Evolutionary conservation across 1,140 invertebrate genomes (phyloP), one percentile per base, ranked within the genome.

Genomic region (Sycophaga agraensis): DNA sequence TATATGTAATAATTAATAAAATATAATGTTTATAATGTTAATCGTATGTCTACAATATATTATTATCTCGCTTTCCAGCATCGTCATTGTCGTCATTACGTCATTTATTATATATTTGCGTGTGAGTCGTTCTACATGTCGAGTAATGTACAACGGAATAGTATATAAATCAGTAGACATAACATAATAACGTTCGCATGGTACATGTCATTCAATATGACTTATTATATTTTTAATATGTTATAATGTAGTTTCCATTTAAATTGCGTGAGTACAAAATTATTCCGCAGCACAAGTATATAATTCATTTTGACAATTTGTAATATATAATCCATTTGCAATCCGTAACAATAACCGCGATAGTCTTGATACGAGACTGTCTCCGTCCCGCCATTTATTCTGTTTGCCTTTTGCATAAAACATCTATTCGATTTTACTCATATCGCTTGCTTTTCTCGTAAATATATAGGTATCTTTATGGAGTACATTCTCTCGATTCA

Each of bases 1-100:
- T 71, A 69, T 74, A 73, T 66, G 64, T 74, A 71, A 75, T 75
- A 72, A 76, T 76, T 74, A 75, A 74, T 78, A 76, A 77, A 76
- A 78, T 78, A 78, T 76, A 76, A 77, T 72, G 70, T 75, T 76
- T 65, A 74, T 75, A 77, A 75, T 73, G 65, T 70, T 75, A 75
- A 73, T 74, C 66, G 67, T 74, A 72, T 68, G 71, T 72, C 70
- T 74, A 73, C 67, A 70, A 73, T 75, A 72, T 71, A 74, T 75
- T 74, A 75, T 76, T 73, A 71, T 73, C 71, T 74, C 68, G 64
- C 68, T 71, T 55, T 53, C 64, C 57, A 66, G 68, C 64, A 66
- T 73, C 69, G 66, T 74, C 70, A 68, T 74, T 70, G 66, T 72
- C 73, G 71, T 75, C 70, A 66, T 72, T 70, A 67, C 68, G 57